Evolutionary conservation across 1,140 invertebrate genomes (phyloP).

Genomic region (Drosophila sp.): DNA sequence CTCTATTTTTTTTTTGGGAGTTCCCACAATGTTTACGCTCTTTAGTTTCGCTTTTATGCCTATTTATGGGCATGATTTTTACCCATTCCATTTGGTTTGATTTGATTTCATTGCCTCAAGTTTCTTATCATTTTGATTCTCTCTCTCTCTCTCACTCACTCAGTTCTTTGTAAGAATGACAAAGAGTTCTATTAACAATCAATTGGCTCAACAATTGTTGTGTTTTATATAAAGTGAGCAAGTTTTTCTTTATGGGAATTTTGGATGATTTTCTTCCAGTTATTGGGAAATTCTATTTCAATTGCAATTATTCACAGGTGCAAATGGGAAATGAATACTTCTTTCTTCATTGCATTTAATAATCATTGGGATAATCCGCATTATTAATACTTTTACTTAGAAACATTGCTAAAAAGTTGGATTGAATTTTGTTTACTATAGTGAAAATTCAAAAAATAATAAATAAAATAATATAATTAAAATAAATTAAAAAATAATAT

Average conservation of each 20-base stretch:
- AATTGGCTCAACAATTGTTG: slow-evolving; percentile 31
- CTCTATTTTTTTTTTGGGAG: slow-evolving; percentile 11
- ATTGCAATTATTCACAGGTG: too few species aligned
- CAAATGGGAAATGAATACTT: too few species aligned
- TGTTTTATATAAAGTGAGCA: slow-evolving; percentile 18
- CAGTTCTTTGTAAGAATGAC: slow-evolving; percentile 23
- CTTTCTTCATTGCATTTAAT: too few species aligned
- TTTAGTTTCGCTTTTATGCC: slow-evolving; percentile 51
- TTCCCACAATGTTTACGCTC: slow-evolving; percentile 19
- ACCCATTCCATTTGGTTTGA: slow-evolving; percentile 12
- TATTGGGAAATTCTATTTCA: not conserved
- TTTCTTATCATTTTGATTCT: slow-evolving; percentile 50
- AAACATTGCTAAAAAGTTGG: too few species aligned
- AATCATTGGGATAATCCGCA: too few species aligned
- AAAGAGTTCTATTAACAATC: slow-evolving; percentile 46
- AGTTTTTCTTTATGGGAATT: slow-evolving; percentile 7
- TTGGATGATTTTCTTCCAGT: not conserved
- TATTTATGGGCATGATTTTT: slow-evolving; percentile 70
- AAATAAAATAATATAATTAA: too few species aligned
- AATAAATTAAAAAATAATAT: too few species aligned
- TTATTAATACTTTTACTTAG: too few species aligned
- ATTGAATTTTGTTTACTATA: too few species aligned
- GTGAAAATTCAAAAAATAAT: too few species aligned
- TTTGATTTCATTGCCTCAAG: slow-evolving; percentile 36
- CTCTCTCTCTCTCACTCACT: not conserved